Percentiles rank a stretch among this genome's conserved stretches.
phyloP scores from a whole-genome alignment of 1,140 invertebrate species.

The Apis cerana region DNA sequence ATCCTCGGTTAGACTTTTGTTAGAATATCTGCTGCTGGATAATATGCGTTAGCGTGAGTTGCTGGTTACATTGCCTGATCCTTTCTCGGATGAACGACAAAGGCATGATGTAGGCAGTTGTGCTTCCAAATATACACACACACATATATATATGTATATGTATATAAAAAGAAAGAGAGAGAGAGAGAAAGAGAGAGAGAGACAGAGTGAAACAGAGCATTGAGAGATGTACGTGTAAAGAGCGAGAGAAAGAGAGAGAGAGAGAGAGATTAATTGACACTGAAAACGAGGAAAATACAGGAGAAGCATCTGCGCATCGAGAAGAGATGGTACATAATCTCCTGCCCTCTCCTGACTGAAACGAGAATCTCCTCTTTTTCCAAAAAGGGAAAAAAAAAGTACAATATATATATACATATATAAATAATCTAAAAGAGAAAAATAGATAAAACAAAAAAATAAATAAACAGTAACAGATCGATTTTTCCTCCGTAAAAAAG shows the following conservation, averaged over 20 bases:
- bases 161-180: conserved; percentile 1
- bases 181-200: conserved; percentile 24
- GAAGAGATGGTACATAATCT: conserved; percentile 36
- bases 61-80: conserved; percentile 42
- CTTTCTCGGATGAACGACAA: conserved; percentile 30
- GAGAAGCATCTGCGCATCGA: conserved; percentile 27
- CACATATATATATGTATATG: no score
- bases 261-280: conserved; percentile 24
- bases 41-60: conserved; percentile 46
- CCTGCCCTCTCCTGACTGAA: conserved; percentile 30
- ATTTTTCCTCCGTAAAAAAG: conserved; percentile 2
- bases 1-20: conserved; percentile 60
- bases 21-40: conserved; percentile 27
- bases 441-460: background rate
- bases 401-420: no score
- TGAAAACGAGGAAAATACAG: conserved; percentile 17
- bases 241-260: conserved; percentile 25
- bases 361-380: conserved; percentile 59
- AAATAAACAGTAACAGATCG: background rate
- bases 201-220: conserved; percentile 27
- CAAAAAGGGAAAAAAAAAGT: background rate
- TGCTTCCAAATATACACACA: background rate
- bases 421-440: background rate
- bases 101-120: conserved; percentile 19
- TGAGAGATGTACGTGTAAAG: conserved; percentile 21